Conservation (phyloP, 2,113 vertebrate genomes). For the Apodemus sylvaticus region DNA sequence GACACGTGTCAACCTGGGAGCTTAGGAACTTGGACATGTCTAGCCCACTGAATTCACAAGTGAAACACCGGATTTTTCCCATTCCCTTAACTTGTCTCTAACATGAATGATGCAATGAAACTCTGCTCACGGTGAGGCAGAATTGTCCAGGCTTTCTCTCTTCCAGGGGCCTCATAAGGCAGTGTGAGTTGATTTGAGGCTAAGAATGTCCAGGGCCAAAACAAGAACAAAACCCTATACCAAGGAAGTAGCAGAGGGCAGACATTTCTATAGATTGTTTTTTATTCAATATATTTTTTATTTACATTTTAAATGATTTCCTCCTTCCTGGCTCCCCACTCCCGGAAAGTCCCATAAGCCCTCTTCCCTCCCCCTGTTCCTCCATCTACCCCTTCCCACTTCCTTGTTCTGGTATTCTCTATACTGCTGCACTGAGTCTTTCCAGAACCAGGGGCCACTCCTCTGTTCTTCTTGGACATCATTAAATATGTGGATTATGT, state of each 20-base stretch:
- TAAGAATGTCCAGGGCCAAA: not conserved
- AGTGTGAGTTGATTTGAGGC: not conserved
- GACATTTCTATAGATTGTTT: not conserved
- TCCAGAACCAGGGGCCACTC: no score
- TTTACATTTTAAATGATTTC: no score
- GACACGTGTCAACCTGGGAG: not conserved
- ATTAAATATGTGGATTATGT: no score
- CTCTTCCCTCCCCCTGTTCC: no score
- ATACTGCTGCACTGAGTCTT: no score
- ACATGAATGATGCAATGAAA: not conserved
- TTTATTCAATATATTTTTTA: no score
- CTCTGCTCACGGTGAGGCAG: not conserved
- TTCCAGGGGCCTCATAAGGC: not conserved
- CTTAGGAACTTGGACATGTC: fast-evolving
- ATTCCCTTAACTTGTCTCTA: not conserved
- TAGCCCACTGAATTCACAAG: not conserved
- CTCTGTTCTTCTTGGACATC: no score
- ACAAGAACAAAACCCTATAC: not conserved
- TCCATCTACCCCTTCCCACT: no score
- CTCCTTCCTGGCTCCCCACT: no score
- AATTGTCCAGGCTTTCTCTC: no score
- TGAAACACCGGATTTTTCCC: fast-evolving
- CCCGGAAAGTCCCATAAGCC: no score
- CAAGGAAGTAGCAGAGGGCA: not conserved
- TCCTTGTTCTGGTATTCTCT: no score